Evolutionary conservation across 2,797 vertebrate genomes (phyloP).

Genomic region (Phataginus tetradactyla): DNA sequence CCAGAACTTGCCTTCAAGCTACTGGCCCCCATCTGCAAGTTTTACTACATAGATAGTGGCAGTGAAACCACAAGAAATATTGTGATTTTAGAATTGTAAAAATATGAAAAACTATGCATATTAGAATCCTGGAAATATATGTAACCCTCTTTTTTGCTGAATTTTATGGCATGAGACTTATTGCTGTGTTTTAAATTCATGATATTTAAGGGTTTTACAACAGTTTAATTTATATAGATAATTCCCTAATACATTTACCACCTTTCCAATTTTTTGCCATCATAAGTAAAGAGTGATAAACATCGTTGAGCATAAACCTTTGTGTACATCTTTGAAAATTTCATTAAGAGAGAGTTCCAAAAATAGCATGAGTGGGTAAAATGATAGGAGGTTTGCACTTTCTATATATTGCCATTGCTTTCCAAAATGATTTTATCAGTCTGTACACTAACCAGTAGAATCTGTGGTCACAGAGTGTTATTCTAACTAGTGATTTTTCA

Average conservation of each 20-base stretch:
- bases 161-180: neutral
- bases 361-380: neutral
- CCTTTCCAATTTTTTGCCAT: neutral
- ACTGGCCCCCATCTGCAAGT: neutral
- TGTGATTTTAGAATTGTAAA: slow-evolving; percentile 15
- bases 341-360: slow-evolving; percentile 23
- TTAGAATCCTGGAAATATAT: neutral
- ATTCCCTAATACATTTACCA: neutral
- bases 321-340: neutral
- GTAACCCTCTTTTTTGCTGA: neutral
- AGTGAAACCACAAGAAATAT: neutral
- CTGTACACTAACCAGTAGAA: neutral
- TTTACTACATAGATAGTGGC: neutral
- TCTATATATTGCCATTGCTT: neutral
- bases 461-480: neutral
- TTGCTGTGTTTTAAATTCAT: neutral
- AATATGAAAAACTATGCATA: neutral
- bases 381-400: neutral
- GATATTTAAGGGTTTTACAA: neutral
- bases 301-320: slow-evolving; percentile 3
- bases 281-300: slow-evolving; percentile 21
- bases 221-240: slow-evolving; percentile 32
- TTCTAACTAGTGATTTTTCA: neutral
- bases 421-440: neutral
- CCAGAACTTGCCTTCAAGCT: neutral